phyloP scores from a whole-genome alignment of 2,888 invertebrate genomes.

The Branchipolynoe longqiensis region DNA sequence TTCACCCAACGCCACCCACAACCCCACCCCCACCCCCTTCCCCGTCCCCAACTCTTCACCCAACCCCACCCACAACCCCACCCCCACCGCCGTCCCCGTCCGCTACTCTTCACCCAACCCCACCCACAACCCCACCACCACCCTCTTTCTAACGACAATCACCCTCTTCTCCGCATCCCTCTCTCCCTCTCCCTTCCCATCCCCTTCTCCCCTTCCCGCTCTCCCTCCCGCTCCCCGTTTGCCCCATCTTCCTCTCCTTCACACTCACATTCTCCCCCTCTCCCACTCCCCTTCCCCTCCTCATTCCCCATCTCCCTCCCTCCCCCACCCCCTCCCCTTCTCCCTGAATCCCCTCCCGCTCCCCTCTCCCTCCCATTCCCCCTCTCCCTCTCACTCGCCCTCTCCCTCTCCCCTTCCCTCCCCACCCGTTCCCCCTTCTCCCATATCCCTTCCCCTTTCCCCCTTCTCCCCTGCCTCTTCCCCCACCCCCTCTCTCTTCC shows the following conservation, averaged over 20 bases:
- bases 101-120: neutral
- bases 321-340: neutral
- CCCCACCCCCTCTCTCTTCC: neutral
- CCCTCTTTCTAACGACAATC: neutral
- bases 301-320: neutral
- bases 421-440: neutral
- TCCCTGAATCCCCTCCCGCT: neutral
- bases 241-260: neutral
- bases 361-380: neutral
- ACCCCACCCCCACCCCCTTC: neutral
- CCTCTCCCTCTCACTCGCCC: neutral
- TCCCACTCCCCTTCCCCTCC: neutral
- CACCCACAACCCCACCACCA: neutral
- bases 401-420: neutral
- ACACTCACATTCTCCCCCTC: no score
- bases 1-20: neutral
- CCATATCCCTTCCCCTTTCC: neutral
- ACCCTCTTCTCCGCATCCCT: neutral
- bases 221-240: neutral
- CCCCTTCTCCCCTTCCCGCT: neutral
- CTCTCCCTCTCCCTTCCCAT: neutral
- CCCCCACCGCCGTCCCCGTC: neutral
- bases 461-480: neutral
- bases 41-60: neutral
- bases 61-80: neutral